Percentiles rank a stretch among this genome's conserved stretches.
Conservation (phyloP, 1,140 invertebrate genomes). For the Panagrolaimus sp. region DNA sequence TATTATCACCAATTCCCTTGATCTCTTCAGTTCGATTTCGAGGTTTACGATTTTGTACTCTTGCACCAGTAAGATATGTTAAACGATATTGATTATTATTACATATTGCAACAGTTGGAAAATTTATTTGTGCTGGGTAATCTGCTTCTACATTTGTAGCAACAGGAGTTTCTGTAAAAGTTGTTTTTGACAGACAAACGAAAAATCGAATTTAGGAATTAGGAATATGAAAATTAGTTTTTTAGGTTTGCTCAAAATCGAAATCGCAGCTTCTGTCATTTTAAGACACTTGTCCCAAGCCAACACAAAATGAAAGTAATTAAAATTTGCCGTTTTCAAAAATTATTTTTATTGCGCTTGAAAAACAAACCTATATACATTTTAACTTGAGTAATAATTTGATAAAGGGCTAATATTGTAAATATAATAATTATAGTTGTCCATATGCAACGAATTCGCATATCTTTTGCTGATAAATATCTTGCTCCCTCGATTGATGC, state of each 20-base stretch:
- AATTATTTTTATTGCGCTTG: too few species aligned
- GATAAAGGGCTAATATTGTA: constrained; percentile 17
- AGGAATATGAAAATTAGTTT: too few species aligned
- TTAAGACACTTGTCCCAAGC: too few species aligned
- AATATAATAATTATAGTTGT: constrained; percentile 24
- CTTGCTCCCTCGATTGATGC: constrained; percentile 41
- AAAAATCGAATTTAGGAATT: too few species aligned
- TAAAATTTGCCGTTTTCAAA: too few species aligned
- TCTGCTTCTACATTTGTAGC: constrained; percentile 56
- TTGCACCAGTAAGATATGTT: constrained; percentile 49
- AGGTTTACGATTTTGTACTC: constrained; percentile 40
- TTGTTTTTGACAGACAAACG: too few species aligned
- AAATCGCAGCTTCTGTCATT: too few species aligned
- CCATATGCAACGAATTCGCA: background rate
- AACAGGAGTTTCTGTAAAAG: constrained; percentile 1
- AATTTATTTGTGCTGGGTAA: constrained; percentile 49
- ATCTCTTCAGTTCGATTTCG: constrained; percentile 16
- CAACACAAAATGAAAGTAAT: too few species aligned
- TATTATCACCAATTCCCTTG: constrained; percentile 24
- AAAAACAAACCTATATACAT: constrained; percentile 33
- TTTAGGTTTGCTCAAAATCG: too few species aligned
- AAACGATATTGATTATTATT: constrained; percentile 58
- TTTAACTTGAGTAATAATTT: constrained; percentile 24
- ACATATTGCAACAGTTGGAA: constrained; percentile 56
- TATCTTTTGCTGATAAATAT: constrained; percentile 32